phyloP scores from a whole-genome alignment of 2,113 vertebrate genomes.

The Fregetta grallaria region DNA sequence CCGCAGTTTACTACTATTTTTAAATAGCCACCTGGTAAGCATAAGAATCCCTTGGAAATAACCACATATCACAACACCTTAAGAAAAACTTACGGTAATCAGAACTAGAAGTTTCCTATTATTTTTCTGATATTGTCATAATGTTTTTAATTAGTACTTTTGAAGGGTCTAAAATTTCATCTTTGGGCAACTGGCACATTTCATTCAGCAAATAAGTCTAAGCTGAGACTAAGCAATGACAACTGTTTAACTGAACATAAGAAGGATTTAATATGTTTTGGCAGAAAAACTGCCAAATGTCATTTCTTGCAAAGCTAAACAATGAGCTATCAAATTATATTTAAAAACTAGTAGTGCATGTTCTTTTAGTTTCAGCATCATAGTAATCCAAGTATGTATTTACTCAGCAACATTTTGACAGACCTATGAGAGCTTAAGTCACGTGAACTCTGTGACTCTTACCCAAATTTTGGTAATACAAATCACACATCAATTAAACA shows the following conservation, averaged over 20 bases:
- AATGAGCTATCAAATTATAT: background rate
- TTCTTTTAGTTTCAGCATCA: background rate
- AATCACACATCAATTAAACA: background rate
- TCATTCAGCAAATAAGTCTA: background rate
- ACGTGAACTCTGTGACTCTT: background rate
- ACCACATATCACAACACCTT: background rate
- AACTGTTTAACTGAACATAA: background rate
- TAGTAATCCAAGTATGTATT: background rate
- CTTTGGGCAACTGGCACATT: background rate
- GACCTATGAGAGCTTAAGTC: background rate
- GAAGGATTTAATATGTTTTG: background rate
- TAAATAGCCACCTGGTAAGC: background rate
- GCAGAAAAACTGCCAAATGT: background rate
- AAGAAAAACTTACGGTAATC: background rate
- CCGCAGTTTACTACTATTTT: background rate
- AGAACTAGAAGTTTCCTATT: background rate
- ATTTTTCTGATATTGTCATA: background rate
- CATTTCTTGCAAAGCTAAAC: background rate
- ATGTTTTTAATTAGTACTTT: background rate
- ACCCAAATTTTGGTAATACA: background rate
- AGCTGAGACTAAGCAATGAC: background rate
- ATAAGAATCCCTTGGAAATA: background rate
- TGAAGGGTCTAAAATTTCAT: background rate
- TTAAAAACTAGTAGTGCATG: background rate
- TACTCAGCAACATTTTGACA: conserved; percentile 1